phyloP scores from a whole-genome alignment of 2,113 vertebrate genomes.

The Heliornis fulica region DNA sequence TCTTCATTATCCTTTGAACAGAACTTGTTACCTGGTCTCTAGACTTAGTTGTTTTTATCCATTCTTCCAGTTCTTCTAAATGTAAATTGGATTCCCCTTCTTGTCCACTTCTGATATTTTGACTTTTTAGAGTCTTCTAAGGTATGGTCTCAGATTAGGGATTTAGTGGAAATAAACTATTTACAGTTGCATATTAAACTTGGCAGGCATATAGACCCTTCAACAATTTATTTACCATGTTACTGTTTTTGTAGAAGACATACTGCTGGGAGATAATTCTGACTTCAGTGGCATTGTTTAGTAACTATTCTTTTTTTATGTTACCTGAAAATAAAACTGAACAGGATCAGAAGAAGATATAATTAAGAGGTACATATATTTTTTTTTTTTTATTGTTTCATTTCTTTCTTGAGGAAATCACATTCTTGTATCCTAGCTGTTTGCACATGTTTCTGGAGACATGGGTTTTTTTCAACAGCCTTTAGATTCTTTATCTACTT shows the following conservation, averaged over 20 bases:
- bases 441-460: not conserved
- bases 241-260: not conserved
- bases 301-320: not conserved
- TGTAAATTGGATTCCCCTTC: not conserved
- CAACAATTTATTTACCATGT: not conserved
- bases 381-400: not conserved
- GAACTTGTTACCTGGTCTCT: not conserved
- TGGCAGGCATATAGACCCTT: accelerated
- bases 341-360: not conserved
- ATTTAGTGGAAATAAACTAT: not conserved
- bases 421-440: not conserved
- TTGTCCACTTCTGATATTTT: not conserved
- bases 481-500: not conserved
- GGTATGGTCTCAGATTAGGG: not conserved
- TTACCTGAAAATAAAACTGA: not conserved
- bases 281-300: not conserved
- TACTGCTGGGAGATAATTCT: not conserved
- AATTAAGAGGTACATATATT: not conserved
- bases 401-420: not conserved
- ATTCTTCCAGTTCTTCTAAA: not conserved
- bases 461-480: not conserved
- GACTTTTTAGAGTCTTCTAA: not conserved
- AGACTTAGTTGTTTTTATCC: not conserved
- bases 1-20: not conserved
- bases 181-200: not conserved